phyloP scores from a whole-genome alignment of 1,140 invertebrate genomes.

The Saccostrea echinata region DNA sequence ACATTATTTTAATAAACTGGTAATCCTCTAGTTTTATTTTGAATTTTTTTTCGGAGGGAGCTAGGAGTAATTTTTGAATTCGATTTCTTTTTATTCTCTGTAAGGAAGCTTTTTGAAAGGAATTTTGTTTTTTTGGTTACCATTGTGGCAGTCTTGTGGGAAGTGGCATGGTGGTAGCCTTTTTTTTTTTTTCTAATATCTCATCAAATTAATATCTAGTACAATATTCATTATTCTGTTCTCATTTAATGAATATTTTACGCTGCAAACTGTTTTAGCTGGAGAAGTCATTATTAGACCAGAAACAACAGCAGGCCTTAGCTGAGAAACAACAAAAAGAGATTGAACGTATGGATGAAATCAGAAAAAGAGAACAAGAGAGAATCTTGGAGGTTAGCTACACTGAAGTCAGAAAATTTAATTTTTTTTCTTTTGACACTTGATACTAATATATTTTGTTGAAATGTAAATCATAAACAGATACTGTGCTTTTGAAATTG shows the following conservation, averaged over 20 bases:
- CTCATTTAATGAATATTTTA: neutral
- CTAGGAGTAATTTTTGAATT: neutral
- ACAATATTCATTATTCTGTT: neutral
- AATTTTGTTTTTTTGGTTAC: neutral
- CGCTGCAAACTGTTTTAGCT: conserved; percentile 79
- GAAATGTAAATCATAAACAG: neutral
- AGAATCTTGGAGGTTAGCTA: conserved; percentile 87
- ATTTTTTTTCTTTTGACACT: neutral
- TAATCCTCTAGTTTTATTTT: neutral
- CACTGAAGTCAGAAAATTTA: neutral
- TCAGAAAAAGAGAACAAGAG: conserved; percentile 91
- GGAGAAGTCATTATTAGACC: conserved; percentile 90
- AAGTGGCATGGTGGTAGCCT: neutral
- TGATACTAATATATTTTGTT: conserved; percentile 23
- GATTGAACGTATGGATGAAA: conserved; percentile 87
- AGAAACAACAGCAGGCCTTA: conserved; percentile 86
- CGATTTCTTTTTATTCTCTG: neutral
- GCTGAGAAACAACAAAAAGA: conserved; percentile 89
- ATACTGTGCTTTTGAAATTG: neutral
- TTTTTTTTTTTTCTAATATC: neutral
- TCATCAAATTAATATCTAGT: neutral
- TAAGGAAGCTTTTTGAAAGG: neutral
- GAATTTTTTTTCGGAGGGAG: neutral
- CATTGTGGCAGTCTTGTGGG: neutral
- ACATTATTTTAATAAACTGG: neutral